Percentiles rank a stretch among this genome's conserved stretches.
Evolutionary conservation across 2,797 vertebrate species (phyloP).

Genomic region (Macropodus opercularis): DNA sequence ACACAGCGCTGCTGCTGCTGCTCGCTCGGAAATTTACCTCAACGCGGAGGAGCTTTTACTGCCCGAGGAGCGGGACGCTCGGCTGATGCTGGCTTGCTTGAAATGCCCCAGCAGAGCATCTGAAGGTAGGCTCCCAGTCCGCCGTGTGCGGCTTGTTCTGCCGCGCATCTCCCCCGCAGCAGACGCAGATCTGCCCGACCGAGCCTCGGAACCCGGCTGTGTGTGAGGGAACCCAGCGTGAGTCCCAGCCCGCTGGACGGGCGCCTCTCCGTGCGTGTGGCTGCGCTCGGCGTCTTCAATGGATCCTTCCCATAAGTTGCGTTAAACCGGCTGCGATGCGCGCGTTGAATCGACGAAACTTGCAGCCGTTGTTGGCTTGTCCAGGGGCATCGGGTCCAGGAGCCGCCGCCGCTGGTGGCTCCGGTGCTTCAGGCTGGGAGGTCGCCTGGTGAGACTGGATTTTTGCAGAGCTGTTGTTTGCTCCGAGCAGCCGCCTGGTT

Average conservation of each 20-base stretch:
- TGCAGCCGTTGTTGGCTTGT: constrained; percentile 35
- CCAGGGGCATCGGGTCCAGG: neutral
- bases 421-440: neutral
- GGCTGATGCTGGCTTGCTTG: constrained; percentile 55
- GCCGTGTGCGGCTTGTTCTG: constrained; percentile 48
- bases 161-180: constrained; percentile 43
- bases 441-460: constrained; percentile 17
- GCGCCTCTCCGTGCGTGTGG: neutral
- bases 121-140: constrained; percentile 70
- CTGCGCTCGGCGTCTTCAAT: constrained; percentile 19
- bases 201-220: constrained; percentile 34
- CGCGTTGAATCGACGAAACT: constrained; percentile 46
- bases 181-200: constrained; percentile 39
- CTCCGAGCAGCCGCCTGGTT: neutral
- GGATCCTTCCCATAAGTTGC: constrained; percentile 30
- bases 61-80: constrained; percentile 64
- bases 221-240: constrained; percentile 34
- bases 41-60: constrained; percentile 68
- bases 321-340: constrained; percentile 25
- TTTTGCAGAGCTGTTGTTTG: neutral
- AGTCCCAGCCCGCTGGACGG: constrained; percentile 22
- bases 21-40: constrained; percentile 73
- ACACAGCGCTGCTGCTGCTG: constrained; percentile 10
- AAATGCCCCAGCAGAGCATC: constrained; percentile 74
- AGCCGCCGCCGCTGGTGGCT: constrained; percentile 9